Conservation (phyloP, 2,888 invertebrate genomes). For the Zelleria hepariella region DNA sequence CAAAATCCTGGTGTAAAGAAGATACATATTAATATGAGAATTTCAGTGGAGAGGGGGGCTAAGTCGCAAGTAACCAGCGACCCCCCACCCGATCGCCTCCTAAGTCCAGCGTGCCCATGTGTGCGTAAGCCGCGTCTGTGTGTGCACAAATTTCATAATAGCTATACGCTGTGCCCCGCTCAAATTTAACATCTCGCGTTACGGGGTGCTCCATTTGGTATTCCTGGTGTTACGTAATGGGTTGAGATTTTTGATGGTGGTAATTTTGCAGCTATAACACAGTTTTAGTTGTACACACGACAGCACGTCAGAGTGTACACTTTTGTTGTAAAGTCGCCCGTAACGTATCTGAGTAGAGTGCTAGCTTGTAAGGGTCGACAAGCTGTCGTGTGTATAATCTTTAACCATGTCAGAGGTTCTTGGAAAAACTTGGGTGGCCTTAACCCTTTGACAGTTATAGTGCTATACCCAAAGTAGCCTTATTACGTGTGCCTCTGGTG, state of each 20-base stretch:
- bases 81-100: constrained; percentile 43
- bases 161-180: constrained; percentile 59
- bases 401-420: too few species aligned
- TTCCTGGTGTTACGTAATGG: not conserved
- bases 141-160: constrained; percentile 66
- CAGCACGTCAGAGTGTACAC: too few species aligned
- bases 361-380: too few species aligned
- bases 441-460: too few species aligned
- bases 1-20: constrained; percentile 55
- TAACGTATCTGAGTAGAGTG: too few species aligned
- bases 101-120: constrained; percentile 49
- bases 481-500: too few species aligned
- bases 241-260: not conserved
- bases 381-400: too few species aligned
- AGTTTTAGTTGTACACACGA: too few species aligned
- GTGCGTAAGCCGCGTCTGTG: constrained; percentile 27
- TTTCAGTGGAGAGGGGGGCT: constrained; percentile 54
- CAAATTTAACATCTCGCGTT: constrained; percentile 68
- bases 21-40: constrained; percentile 68
- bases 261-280: not conserved
- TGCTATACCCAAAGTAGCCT: too few species aligned
- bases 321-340: too few species aligned
- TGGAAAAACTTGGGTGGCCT: too few species aligned
- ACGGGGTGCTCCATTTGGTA: constrained; percentile 34
- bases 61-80: constrained; percentile 51